Conservation (phyloP, 2,888 invertebrate genomes). For the Leucoptera coffeella region DNA sequence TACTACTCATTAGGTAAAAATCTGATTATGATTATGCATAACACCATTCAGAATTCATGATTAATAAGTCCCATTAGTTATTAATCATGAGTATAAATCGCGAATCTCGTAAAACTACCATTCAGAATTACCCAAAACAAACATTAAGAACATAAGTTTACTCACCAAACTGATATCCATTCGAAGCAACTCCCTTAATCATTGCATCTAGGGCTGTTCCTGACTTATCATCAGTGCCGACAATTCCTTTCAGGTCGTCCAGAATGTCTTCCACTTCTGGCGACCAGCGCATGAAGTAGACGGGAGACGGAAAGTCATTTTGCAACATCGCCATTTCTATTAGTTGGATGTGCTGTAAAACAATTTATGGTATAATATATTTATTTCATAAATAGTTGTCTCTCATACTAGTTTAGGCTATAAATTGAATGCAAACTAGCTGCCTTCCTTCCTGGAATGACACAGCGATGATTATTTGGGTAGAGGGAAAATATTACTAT, state of each 20-base stretch:
- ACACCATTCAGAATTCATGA: too few relatives aligned
- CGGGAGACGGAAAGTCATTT: conserved; percentile 76
- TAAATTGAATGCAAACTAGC: neutral
- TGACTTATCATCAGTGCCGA: conserved; percentile 61
- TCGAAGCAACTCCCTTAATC: conserved; percentile 82
- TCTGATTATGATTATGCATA: too few relatives aligned
- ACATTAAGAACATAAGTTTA: conserved; percentile 2
- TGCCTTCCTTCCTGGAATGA: too few relatives aligned
- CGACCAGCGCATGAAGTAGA: conserved; percentile 80
- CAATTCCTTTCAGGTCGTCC: conserved; percentile 64
- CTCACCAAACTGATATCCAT: conserved; percentile 82
- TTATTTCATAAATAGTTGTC: too few relatives aligned
- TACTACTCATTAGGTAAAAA: too few relatives aligned
- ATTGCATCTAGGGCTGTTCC: conserved; percentile 79
- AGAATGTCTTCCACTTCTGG: conserved; percentile 69
- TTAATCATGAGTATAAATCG: too few relatives aligned
- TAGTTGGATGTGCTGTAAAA: conserved; percentile 59
- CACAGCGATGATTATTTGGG: too few relatives aligned
- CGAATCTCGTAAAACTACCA: too few relatives aligned
- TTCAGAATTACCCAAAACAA: too few relatives aligned
- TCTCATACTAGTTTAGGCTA: neutral
- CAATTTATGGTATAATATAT: neutral
- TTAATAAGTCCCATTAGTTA: too few relatives aligned
- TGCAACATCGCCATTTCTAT: conserved; percentile 78
- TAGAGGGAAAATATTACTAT: too few relatives aligned